A percentile compares a stretch with the other conserved stretches of the same genome.
These are phyloP conservation scores for Craniophora ligustri DNA, from an alignment of 2,888 invertebrate species.

Conservation along the genomic window DNA sequence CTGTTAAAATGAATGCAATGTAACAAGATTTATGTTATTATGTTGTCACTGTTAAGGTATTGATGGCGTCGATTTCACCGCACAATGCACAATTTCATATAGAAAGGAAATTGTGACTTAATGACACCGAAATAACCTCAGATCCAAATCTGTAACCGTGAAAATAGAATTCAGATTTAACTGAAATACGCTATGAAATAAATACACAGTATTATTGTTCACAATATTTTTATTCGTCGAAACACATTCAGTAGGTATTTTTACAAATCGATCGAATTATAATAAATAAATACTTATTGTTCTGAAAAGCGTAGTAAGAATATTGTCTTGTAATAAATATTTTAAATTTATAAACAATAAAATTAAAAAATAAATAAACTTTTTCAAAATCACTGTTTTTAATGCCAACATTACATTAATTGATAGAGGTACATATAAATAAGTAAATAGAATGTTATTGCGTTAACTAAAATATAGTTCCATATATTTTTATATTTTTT, in stretches of 20 bases:
- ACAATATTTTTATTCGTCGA: slow-evolving; percentile 55
- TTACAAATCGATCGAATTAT: slow-evolving; percentile 46
- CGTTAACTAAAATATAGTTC: background rate
- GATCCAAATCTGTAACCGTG: too few relatives aligned
- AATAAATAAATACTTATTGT: slow-evolving; percentile 43
- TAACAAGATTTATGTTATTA: too few relatives aligned
- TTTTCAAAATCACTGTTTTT: background rate
- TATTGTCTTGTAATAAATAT: slow-evolving; percentile 34
- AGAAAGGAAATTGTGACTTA: too few relatives aligned
- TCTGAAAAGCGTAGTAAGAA: slow-evolving; percentile 34
- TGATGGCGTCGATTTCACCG: too few relatives aligned
- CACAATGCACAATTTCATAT: too few relatives aligned
- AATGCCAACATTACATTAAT: background rate
- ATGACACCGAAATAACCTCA: too few relatives aligned
- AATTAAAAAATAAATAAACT: background rate
- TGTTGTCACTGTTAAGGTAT: too few relatives aligned
- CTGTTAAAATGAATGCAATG: too few relatives aligned
- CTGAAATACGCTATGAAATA: background rate
- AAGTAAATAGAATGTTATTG: background rate
- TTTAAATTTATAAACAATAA: background rate
- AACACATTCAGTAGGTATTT: slow-evolving; percentile 56
- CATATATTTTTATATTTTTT: background rate
- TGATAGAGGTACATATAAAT: background rate
- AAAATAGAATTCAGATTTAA: too few relatives aligned
- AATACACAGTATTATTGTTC: slow-evolving; percentile 22